Evolutionary conservation across 2,113 vertebrate genomes (phyloP), one percentile per base, ranked within the genome.

Genomic region (Odocoileus hemionus): DNA sequence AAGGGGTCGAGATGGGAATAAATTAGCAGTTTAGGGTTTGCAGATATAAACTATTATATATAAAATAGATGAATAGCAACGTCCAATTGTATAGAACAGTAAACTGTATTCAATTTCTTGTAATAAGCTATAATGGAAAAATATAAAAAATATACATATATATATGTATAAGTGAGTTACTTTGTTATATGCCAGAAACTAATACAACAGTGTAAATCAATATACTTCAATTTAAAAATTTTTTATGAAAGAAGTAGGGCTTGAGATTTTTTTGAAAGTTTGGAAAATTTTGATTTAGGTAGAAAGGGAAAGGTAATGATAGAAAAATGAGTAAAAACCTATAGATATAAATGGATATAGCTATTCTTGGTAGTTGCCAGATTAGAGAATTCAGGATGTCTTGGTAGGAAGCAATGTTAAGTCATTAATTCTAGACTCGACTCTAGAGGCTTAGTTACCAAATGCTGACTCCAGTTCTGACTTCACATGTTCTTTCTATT

Each of bases 371-470:
- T 10, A 92, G 9, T 19, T 86, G 28, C 23, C 5, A 58, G 50
- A 89, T 86, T 57, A 94, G 58, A 95, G 50, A 97, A 93, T 58
- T 92, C 52, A 95, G 13, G 23, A 92, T 87, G 43, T 79, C 52
- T 96, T 89, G 25, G 67, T 94, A 28, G 57, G 39, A 87, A 95
- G 26, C 26, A 89, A 43, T 89, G 50, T 52, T 45, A 94, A 28
- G 8, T 82, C 55, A 96, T 54, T 96, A 61, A 93, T 92, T 93
- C 82, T 2, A 64, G 57, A 16, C 36, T 87, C 88, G 47, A 89
- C 95, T 86, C 26, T 86, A 83, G 86, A 96, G 17, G 47, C 2
- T 94, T 97, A 94, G 80, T 90, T 96, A 61, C 12, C 30, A 87
- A n/a, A 76, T 90, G 12, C 25, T 76, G 55, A 47, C 15, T 92